These are phyloP conservation scores for Cataglyphis rosenhaueri DNA, from an alignment of 2,888 invertebrate species.

Conservation along the genomic window DNA sequence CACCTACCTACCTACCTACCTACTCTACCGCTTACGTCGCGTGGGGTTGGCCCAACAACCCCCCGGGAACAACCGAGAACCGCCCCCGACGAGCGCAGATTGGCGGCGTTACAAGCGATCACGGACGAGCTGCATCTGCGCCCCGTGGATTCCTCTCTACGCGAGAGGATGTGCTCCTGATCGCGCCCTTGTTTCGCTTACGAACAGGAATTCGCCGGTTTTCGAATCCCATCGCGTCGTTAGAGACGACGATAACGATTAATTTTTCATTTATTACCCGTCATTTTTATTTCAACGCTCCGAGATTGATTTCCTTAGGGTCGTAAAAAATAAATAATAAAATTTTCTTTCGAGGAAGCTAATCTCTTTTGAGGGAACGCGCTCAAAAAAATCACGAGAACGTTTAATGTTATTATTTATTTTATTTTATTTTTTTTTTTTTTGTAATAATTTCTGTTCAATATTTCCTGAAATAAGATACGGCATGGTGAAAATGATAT, in stretches of 20 bases:
- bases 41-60: slow-evolving; percentile 65
- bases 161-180: slow-evolving; percentile 57
- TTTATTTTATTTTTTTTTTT: not conserved
- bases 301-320: not conserved
- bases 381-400: no score
- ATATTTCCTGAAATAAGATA: not conserved
- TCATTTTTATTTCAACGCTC: slow-evolving; percentile 8
- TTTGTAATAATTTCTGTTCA: not conserved
- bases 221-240: not conserved
- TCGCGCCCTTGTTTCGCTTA: slow-evolving; percentile 36
- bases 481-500: slow-evolving; percentile 4
- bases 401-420: no score
- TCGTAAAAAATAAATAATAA: not conserved
- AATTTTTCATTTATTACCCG: slow-evolving; percentile 15
- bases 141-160: slow-evolving; percentile 58
- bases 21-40: slow-evolving; percentile 25
- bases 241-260: not conserved
- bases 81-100: slow-evolving; percentile 80
- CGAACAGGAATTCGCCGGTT: not conserved
- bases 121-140: slow-evolving; percentile 72
- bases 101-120: slow-evolving; percentile 67
- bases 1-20: slow-evolving; percentile 44
- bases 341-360: not conserved
- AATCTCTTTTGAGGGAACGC: no score
- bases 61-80: slow-evolving; percentile 72